Percentiles rank a stretch among this genome's conserved stretches.
Conservation (phyloP, 1,140 invertebrate genomes). For the Latrodectus geometricus region DNA sequence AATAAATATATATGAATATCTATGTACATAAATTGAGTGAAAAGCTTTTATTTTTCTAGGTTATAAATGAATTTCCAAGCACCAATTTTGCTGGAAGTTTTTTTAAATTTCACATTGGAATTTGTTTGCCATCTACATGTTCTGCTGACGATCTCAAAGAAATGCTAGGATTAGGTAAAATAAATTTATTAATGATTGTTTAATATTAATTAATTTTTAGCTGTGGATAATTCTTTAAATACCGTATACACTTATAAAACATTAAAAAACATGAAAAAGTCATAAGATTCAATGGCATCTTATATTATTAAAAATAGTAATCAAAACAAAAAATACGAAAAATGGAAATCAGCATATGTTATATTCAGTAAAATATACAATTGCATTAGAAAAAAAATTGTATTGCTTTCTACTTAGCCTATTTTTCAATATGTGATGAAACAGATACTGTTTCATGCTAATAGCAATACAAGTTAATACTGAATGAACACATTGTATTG, state of each 20-base stretch:
- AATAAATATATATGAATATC: not conserved
- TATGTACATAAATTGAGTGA: not conserved
- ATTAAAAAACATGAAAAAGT: no score
- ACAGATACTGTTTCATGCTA: no score
- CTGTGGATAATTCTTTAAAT: not conserved
- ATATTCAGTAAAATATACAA: no score
- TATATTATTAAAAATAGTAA: not conserved
- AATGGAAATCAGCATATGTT: no score
- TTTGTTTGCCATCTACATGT: constrained; percentile 63
- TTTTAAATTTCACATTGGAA: constrained; percentile 45
- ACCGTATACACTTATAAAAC: not conserved
- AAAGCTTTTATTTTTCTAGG: constrained; percentile 10
- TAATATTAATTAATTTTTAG: constrained; percentile 34
- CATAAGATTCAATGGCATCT: no score
- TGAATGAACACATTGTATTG: no score
- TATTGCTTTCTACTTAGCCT: no score
- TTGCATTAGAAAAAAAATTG: no score
- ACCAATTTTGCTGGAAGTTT: constrained; percentile 17
- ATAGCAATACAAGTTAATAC: no score
- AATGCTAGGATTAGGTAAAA: constrained; percentile 49
- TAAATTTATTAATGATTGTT: constrained; percentile 3
- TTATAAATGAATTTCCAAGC: constrained; percentile 36
- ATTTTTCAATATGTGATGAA: no score
- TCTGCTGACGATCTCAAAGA: constrained; percentile 10
- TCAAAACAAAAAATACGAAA: no score